A percentile compares a stretch with the other conserved stretches of the same genome.
Evolutionary conservation across 2,797 vertebrate genomes (phyloP).

Genomic region (Syngnathus acus): DNA sequence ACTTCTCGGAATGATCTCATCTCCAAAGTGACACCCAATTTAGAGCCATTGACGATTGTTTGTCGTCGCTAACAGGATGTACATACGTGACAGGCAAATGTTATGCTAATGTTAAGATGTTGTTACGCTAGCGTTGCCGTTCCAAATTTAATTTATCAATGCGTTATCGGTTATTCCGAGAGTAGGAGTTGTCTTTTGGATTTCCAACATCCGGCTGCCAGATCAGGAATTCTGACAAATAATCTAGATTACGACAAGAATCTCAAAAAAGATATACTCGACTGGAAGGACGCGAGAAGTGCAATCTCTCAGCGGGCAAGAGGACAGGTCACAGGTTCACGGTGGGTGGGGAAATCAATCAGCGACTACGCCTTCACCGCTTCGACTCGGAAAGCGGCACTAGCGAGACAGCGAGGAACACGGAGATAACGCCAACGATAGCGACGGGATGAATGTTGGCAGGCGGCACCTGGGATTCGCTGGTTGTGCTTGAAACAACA

Average conservation of each 20-base stretch:
- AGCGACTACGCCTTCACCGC: neutral
- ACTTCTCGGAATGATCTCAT: neutral
- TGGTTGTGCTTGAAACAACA: constrained; percentile 44
- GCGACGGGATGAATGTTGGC: constrained; percentile 32
- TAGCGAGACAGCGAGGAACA: constrained; percentile 19
- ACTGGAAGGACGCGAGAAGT: neutral
- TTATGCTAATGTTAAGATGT: neutral
- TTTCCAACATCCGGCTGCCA: too few species aligned
- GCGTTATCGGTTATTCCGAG: too few species aligned
- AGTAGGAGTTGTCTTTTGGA: too few species aligned
- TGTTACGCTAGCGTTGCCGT: neutral
- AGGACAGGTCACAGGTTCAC: neutral
- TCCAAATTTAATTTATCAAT: neutral
- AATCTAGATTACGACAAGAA: too few species aligned
- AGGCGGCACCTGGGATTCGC: constrained; percentile 28
- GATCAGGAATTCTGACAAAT: too few species aligned
- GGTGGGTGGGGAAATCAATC: constrained; percentile 1
- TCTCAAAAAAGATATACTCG: neutral
- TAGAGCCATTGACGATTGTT: neutral
- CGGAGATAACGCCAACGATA: constrained; percentile 15
- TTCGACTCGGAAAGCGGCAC: neutral
- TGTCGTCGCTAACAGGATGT: neutral
- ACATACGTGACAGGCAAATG: neutral
- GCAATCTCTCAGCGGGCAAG: neutral
- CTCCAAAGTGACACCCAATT: neutral